phyloP scores from a whole-genome alignment of 2,797 vertebrate genomes.

The Glossophaga mutica region DNA sequence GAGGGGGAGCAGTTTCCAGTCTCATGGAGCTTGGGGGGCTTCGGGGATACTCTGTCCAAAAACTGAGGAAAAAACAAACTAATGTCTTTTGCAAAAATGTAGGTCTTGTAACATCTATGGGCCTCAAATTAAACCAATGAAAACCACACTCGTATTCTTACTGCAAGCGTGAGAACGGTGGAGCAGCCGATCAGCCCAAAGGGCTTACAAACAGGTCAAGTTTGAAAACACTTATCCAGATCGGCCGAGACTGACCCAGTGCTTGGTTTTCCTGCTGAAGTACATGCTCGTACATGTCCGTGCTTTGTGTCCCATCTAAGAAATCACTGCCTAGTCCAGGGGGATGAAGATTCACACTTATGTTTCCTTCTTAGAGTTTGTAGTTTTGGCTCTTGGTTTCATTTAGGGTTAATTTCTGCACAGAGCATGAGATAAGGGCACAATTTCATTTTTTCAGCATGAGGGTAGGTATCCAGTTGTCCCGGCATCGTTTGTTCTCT shows the following conservation, averaged over 20 bases:
- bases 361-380: background rate
- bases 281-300: background rate
- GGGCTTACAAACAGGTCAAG: background rate
- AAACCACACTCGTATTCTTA: background rate
- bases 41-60: background rate
- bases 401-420: background rate
- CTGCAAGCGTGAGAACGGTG: background rate
- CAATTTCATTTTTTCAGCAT: background rate
- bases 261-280: background rate
- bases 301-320: background rate
- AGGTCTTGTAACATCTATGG: background rate
- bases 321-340: background rate
- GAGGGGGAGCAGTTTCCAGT: background rate
- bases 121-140: background rate
- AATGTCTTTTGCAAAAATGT: background rate
- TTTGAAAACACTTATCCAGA: background rate
- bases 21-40: background rate
- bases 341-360: background rate
- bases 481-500: too few relatives aligned
- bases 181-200: background rate
- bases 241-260: background rate
- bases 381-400: background rate
- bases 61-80: background rate
- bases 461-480: background rate
- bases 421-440: background rate